Base-by-base conservation (phyloP, 2,113 vertebrate species). In the Parotia lawesii region DNA sequence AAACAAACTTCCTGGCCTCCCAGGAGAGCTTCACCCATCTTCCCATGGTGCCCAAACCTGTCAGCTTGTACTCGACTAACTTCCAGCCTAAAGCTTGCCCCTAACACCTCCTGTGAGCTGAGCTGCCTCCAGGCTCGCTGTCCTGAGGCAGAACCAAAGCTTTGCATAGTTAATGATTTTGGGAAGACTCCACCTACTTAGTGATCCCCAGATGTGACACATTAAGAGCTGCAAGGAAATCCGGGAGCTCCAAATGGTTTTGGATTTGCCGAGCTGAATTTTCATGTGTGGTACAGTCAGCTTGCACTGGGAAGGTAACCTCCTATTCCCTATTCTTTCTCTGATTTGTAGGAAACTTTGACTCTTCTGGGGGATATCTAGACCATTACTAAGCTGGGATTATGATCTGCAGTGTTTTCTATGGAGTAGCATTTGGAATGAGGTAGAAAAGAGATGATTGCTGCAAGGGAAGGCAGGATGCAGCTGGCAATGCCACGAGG, bases 201-300 rank as follows among this genome's bases (percentile, higher is more conserved):
- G 31, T 27, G 51, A 18, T 60, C 40, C 47, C 15, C 82, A 73
- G 40, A 23, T 62, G 23, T 2, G n/a, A 29, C 45, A 54, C 33
- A 20, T 29, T 11, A 21, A 60, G 77, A 91, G 42, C 87, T 33
- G 16, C 56, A 47, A 47, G 70, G 74, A 85, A 51, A 21, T 44
- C 4, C 0, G 0, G 33, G 75, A 71, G 65, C 44, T 83, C 54
- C 0, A 0, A 31, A 10, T 27, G 47, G 54, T 23, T 50, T 66
- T 91, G 87, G 67, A 12, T 77, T 84, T 83, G 33, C 75, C 65
- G 81, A 86, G 54, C 72, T 54, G 42, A 73, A 50, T 73, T 38
- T 38, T 86, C 38, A 4, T 28, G 3, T 24, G 1, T 50, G 60
- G 38, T 89, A 38, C 61, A 53, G 61, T 62, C 89, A 91, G 70